Evolutionary conservation across 2,113 vertebrate species (phyloP).

Genomic region (Salvelinus alpinus): DNA sequence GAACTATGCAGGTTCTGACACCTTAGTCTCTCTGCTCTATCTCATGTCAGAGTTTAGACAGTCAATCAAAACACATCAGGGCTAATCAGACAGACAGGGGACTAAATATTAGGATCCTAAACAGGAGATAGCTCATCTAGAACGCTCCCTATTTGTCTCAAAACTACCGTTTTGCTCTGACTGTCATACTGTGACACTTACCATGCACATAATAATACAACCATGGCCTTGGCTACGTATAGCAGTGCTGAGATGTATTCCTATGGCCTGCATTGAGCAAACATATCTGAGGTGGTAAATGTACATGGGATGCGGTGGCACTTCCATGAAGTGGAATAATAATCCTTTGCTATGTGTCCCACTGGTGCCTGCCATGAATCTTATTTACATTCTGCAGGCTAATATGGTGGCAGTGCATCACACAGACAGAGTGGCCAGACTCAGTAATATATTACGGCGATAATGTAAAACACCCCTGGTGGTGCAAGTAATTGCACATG

Average conservation of each 20-base stretch:
- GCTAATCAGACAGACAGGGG: background rate
- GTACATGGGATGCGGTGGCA: conserved; percentile 33
- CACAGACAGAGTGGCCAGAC: conserved; percentile 29
- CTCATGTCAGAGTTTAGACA: no score
- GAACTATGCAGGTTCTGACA: no score
- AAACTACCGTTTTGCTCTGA: background rate
- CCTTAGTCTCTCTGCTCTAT: no score
- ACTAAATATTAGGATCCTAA: background rate
- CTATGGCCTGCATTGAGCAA: conserved; percentile 18
- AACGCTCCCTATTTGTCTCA: background rate
- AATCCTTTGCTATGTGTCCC: conserved; percentile 30
- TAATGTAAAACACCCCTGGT: conserved; percentile 7
- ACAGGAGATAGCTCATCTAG: background rate
- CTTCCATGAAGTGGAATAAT: conserved; percentile 41
- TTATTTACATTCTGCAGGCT: conserved; percentile 40
- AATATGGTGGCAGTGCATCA: conserved; percentile 28
- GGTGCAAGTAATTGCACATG: conserved; percentile 27
- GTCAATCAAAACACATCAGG: background rate
- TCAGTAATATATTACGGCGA: conserved; percentile 31
- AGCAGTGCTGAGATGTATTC: conserved; percentile 42
- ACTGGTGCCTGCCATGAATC: conserved; percentile 24
- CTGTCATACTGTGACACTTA: background rate
- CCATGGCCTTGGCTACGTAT: background rate
- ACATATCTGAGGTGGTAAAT: conserved; percentile 32
- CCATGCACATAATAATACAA: background rate